Base-by-base conservation (phyloP, 1,140 invertebrate genomes). In the Orius insidiosus region DNA sequence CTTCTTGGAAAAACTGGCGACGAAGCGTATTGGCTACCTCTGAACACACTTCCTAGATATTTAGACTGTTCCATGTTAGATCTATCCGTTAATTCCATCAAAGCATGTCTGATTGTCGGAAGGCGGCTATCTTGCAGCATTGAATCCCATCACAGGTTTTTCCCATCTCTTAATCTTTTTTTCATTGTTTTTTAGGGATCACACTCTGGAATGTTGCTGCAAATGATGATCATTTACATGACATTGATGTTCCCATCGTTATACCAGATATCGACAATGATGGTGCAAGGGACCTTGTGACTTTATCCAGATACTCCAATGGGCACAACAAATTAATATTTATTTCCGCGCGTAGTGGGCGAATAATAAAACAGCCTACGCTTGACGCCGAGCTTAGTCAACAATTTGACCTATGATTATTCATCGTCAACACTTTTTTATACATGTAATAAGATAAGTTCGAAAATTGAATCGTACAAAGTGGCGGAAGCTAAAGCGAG, bases 51-150 rank as follows among this genome's bases (percentile, higher is more conserved):
- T 49, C 78, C 79, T 1, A 67, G 65, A 10, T 67, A 74, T 49
- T 72, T 84, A 11, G 74, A 82, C 56, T 85, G 81, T 54, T 63
- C 68, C 16, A 56, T 78, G 3, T 61, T 83, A 33, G 79, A 83
- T 63, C 70, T 76, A 0, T 74, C 81, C 58, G 63, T 58, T 33
- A 76, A 80, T 57, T 73, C 70, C n/a, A 68, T 70, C 42, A 68
- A 72, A 16, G 78, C 82, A 53, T 85, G 81, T 52, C 66, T 85
- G 45, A 68, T 83, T 4, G 64, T 76, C 16, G 78, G 80, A 75
- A 40, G 68, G 75, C 53, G 74, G 78, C 30, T 60, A 76, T 24
- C 56, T 85, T 36, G 71, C 71, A 30, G 76, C 73, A 14, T 67
- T 85, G 14, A 72, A 80, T 61, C 72, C 78, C 6, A 63, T 74